A percentile compares a stretch with the other conserved stretches of the same genome.
phyloP scores from a whole-genome alignment of 2,888 invertebrate genomes.

The Drosophila eohydei region DNA sequence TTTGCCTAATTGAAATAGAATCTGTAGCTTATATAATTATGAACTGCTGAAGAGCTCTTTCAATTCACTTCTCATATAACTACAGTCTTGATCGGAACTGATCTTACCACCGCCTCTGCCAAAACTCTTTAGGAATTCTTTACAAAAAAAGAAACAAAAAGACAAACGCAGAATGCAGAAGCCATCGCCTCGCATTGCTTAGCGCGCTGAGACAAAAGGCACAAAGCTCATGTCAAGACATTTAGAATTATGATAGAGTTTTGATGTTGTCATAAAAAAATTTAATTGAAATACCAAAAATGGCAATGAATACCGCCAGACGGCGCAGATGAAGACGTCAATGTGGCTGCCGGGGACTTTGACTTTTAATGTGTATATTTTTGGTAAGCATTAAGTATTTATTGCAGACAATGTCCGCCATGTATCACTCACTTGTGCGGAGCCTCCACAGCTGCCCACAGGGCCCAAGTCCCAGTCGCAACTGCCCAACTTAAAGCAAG shows the following conservation, averaged over 20 bases:
- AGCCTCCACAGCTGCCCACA: constrained; percentile 25
- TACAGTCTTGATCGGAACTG: neutral
- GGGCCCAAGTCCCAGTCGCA: constrained; percentile 15
- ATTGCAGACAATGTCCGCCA: constrained; percentile 73
- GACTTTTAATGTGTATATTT: constrained; percentile 75
- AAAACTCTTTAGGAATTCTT: constrained; percentile 52
- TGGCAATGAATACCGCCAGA: constrained; percentile 69
- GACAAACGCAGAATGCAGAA: no score
- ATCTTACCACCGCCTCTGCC: constrained; percentile 33
- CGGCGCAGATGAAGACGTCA: constrained; percentile 52
- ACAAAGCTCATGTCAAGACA: constrained; percentile 71
- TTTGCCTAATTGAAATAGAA: neutral
- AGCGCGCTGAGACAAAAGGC: constrained; percentile 43
- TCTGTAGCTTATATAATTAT: neutral
- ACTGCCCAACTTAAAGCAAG: constrained; percentile 50
- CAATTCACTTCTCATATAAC: neutral
- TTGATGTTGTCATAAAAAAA: constrained; percentile 84
- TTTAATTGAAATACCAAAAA: constrained; percentile 84
- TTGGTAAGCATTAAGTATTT: constrained; percentile 79
- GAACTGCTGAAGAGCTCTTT: neutral
- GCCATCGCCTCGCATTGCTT: constrained; percentile 28
- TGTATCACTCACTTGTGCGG: constrained; percentile 66
- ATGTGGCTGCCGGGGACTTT: constrained; percentile 50
- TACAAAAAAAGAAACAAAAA: constrained; percentile 2
- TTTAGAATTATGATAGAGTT: constrained; percentile 83